A percentile compares a stretch with the other conserved stretches of the same genome.
phyloP scores from a whole-genome alignment of 35 echinoderm and acorn worm species.

The Strongylocentrotus purpuratus region DNA sequence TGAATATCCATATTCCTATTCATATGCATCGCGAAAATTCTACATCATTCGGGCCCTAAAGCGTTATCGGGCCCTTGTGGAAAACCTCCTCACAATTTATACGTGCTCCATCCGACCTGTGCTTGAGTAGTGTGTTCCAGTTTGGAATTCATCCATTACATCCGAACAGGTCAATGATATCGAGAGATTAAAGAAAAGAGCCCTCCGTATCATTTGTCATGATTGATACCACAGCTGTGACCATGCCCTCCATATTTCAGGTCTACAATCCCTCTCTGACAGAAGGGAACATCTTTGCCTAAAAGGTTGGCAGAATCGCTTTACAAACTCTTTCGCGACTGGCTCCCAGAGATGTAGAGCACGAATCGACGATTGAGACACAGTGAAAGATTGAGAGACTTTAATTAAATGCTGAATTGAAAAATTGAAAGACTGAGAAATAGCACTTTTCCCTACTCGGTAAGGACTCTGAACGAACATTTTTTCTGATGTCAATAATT shows the following conservation, averaged over 20 bases:
- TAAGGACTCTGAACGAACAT: too few species aligned
- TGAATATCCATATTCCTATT: too few species aligned
- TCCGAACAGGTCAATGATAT: background rate
- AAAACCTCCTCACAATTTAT: conserved; percentile 17
- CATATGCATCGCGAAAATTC: background rate
- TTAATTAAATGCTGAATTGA: too few species aligned
- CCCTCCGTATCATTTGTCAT: background rate
- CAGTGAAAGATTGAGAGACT: too few species aligned
- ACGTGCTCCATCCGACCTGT: background rate
- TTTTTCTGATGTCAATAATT: too few species aligned
- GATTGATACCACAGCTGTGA: background rate
- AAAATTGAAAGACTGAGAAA: too few species aligned
- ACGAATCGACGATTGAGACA: too few species aligned
- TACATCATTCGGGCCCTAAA: conserved; percentile 43
- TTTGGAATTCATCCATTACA: background rate
- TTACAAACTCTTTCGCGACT: too few species aligned
- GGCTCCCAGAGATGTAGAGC: too few species aligned
- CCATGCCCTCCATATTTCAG: background rate
- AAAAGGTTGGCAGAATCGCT: too few species aligned
- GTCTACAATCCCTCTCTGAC: background rate
- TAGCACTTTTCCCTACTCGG: too few species aligned
- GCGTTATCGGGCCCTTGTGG: background rate
- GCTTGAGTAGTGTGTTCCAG: background rate
- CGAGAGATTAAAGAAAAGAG: background rate
- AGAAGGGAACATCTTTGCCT: too few species aligned